Evolutionary conservation across 2,113 vertebrate species (phyloP).

Genomic region (Arvicanthis niloticus): DNA sequence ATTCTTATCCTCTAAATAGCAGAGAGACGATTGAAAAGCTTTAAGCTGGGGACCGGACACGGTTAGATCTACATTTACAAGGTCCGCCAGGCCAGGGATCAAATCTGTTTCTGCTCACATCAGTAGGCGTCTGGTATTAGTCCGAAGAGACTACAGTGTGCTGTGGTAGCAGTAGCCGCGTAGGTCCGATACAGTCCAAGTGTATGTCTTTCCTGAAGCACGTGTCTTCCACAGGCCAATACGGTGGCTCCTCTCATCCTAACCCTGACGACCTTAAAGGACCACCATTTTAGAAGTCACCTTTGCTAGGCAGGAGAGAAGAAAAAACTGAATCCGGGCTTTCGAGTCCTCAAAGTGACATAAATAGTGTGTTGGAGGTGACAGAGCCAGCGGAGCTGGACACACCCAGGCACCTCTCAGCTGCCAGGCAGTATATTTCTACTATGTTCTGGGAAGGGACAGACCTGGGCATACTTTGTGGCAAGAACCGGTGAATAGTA

Average conservation of each 20-base stretch:
- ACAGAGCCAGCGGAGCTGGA: not conserved
- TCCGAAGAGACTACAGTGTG: not conserved
- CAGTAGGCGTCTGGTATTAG: not conserved
- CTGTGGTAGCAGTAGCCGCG: not conserved
- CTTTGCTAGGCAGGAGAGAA: not conserved
- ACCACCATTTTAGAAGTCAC: not conserved
- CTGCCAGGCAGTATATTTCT: not conserved
- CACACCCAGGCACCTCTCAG: not conserved
- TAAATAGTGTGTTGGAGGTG: not conserved
- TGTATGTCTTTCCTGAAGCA: not conserved
- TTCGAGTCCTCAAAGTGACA: not conserved
- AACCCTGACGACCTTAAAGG: not conserved
- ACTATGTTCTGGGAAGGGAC: not conserved
- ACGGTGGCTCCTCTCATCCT: not conserved
- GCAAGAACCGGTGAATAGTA: not conserved
- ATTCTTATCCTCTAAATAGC: not conserved
- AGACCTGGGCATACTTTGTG: not conserved
- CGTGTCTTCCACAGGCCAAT: not conserved
- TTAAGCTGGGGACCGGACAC: not conserved
- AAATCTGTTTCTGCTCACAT: not conserved
- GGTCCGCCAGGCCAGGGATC: not conserved
- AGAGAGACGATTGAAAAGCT: not conserved
- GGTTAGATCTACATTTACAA: not conserved
- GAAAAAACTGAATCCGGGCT: not conserved
- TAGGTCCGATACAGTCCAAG: not conserved